Conservation (phyloP, 1,140 invertebrate species). For the Drosophila ananassae region DNA sequence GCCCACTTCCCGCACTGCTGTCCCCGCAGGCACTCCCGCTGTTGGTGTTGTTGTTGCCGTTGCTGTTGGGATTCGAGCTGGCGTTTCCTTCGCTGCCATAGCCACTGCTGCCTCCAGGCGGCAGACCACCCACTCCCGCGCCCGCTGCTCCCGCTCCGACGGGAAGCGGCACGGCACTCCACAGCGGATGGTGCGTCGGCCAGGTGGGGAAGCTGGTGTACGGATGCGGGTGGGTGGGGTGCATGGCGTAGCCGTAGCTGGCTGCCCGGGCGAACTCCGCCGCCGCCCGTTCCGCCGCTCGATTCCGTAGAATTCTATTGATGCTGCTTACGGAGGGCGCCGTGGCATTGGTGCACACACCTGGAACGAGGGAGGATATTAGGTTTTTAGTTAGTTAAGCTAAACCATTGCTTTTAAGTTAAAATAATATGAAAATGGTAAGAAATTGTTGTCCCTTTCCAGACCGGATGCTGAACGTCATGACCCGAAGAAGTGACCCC, state of each 20-base stretch:
- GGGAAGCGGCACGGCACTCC: conserved; percentile 62
- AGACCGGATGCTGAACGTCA: conserved; percentile 64
- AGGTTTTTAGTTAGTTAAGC: no score
- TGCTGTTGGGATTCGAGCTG: conserved; percentile 34
- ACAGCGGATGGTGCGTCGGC: conserved; percentile 74
- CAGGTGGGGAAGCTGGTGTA: conserved; percentile 86
- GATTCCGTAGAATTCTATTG: conserved; percentile 94
- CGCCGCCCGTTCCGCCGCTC: conserved; percentile 95
- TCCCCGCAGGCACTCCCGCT: conserved; percentile 52
- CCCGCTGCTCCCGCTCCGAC: conserved; percentile 9
- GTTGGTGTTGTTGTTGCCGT: conserved; percentile 33
- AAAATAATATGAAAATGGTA: background rate
- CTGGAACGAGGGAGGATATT: conserved; percentile 22
- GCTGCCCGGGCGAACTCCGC: conserved; percentile 96
- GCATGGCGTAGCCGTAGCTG: conserved; percentile 92
- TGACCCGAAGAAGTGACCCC: conserved; percentile 56
- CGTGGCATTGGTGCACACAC: conserved; percentile 95
- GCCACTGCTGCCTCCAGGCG: conserved; percentile 28
- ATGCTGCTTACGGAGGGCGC: conserved; percentile 96
- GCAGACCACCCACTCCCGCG: conserved; percentile 15
- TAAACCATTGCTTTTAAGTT: background rate
- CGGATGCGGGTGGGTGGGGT: conserved; percentile 89
- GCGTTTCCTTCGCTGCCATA: conserved; percentile 46
- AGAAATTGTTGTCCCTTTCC: background rate
- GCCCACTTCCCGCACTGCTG: conserved; percentile 62